These are phyloP conservation scores for Morphnarchus princeps DNA, from an alignment of 2,113 vertebrate species.

Conservation along the genomic window DNA sequence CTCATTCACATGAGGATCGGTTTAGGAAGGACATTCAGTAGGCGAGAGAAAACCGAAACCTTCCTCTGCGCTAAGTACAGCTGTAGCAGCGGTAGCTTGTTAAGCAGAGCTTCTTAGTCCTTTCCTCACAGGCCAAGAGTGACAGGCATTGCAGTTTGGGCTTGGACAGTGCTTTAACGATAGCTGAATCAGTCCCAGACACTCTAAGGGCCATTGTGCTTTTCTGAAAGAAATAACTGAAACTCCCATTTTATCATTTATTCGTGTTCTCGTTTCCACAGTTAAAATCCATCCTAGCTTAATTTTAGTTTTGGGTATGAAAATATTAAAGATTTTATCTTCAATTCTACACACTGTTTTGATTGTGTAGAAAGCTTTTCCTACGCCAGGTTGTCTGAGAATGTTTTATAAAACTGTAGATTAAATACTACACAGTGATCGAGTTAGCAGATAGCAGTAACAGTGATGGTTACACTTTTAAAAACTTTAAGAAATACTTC, in stretches of 20 bases:
- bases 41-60: not conserved
- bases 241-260: not conserved
- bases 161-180: not conserved
- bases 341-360: not conserved
- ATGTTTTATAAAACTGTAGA: not conserved
- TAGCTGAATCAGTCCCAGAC: rapidly evolving
- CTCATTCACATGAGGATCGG: not conserved
- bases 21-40: not conserved
- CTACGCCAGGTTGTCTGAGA: not conserved
- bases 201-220: not conserved
- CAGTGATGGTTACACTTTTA: not conserved
- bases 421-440: not conserved
- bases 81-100: not conserved
- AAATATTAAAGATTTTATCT: not conserved
- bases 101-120: not conserved
- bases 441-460: not conserved
- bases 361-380: not conserved
- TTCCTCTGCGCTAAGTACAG: rapidly evolving
- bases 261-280: not conserved
- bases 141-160: not conserved
- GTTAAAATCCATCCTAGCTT: not conserved
- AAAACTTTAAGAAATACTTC: not conserved
- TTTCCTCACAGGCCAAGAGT: not conserved
- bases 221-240: not conserved
- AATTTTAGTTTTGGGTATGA: not conserved